Evolutionary conservation across 2,113 vertebrate genomes (phyloP).

Genomic region (Oreocharis arfaki): DNA sequence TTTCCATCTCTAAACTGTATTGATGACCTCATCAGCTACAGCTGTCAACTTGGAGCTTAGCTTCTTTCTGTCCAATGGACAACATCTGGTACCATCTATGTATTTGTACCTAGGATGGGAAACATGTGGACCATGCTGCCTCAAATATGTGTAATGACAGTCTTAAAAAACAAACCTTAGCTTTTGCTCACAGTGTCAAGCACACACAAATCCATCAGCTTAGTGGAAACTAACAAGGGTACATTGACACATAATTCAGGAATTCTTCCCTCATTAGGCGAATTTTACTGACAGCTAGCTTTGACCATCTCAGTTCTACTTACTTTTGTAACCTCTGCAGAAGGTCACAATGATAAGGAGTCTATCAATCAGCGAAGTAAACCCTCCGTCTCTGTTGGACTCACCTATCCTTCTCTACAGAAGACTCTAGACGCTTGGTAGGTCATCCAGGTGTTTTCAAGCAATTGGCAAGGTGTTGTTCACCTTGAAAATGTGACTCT

Average conservation of each 20-base stretch:
- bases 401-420: background rate
- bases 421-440: background rate
- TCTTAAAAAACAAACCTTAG: background rate
- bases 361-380: background rate
- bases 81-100: constrained; percentile 57
- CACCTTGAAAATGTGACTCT: background rate
- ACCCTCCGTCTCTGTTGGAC: background rate
- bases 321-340: background rate
- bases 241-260: background rate
- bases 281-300: background rate
- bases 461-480: background rate
- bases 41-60: constrained; percentile 54
- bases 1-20: constrained; percentile 60
- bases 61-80: background rate
- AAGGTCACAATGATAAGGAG: background rate
- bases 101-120: constrained; percentile 25
- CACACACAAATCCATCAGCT: background rate
- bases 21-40: constrained; percentile 73
- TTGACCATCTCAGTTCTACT: background rate
- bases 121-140: constrained; percentile 30
- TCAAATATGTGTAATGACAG: background rate
- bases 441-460: background rate
- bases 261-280: background rate
- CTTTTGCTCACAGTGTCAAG: background rate
- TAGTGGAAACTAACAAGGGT: background rate